These are phyloP conservation scores for Macrosoma leucophasiata DNA, from an alignment of 2,888 invertebrate species.

Conservation along the genomic window DNA sequence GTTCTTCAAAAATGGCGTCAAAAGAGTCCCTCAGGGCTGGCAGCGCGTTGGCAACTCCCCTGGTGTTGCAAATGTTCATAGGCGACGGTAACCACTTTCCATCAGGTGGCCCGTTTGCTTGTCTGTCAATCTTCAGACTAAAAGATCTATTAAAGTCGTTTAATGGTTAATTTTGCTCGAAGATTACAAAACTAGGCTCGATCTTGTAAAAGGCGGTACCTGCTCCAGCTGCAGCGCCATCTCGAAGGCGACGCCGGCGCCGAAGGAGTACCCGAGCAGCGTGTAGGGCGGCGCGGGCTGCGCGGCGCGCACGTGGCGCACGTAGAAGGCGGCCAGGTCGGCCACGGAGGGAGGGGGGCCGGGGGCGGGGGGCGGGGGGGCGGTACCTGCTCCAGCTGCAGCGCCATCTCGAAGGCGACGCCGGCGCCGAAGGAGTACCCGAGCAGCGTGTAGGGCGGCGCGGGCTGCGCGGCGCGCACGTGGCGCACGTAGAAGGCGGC, in stretches of 20 bases:
- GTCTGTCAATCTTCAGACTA: no score
- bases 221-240: slow-evolving; percentile 91
- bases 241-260: slow-evolving; percentile 95
- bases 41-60: no score
- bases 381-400: slow-evolving; percentile 82
- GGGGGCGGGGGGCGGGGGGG: no score
- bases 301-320: slow-evolving; percentile 82
- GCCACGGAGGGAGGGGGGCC: slow-evolving; percentile 83
- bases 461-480: slow-evolving; percentile 84
- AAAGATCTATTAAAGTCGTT: no score
- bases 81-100: no score
- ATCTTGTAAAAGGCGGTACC: no score
- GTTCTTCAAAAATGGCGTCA: no score
- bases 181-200: no score
- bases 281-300: slow-evolving; percentile 91
- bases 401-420: slow-evolving; percentile 96
- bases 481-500: slow-evolving; percentile 83
- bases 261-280: slow-evolving; percentile 96
- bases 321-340: slow-evolving; percentile 83
- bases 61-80: no score
- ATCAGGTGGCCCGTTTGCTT: no score
- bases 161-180: no score
- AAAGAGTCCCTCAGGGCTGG: no score
- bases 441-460: slow-evolving; percentile 90
- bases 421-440: slow-evolving; percentile 98